Evolutionary conservation across 2,113 vertebrate species (phyloP), one percentile per base, ranked within the genome.

Genomic region (Xyliphius kryptos): DNA sequence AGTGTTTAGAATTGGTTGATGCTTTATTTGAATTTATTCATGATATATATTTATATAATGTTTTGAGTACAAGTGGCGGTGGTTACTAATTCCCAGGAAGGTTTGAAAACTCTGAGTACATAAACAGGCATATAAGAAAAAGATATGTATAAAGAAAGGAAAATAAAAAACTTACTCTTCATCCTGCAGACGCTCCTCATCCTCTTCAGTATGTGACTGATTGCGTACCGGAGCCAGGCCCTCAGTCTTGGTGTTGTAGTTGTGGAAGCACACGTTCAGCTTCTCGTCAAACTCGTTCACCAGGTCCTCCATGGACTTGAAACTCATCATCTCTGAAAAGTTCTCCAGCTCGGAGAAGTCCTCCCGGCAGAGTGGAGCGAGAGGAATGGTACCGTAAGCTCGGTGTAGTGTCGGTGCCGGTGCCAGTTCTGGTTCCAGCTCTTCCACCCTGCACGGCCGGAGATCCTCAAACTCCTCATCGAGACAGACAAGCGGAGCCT

Each of bases 271-370:
- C 68, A 93, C 91, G 9, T 93, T 92, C 68, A 95, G 90, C 82
- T 95, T 94, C 82, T 95, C 93, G 1, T 95, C 93, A 62, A 95
- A 95, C 63, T 94, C 92, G 9, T 94, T 94, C 69, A 95, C 93
- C 48, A 95, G 87, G 71, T 95, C 93, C 78, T 95, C 93, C 93
- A 95, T 95, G 47, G 93, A 95, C 83, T 95, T 93, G 85, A 95
- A 95, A 79, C 93, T 95, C 86, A 95, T 94, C 76, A 94, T 94
- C 82, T 94, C 93, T 0, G 91, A 94, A 86, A 94, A 94, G 85
- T 94, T 94, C 82, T 94, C 93, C 69, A 95, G 85, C 86, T 95
- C 93, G 0, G 90, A 92, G 79, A 95, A 90, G 67, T 95, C 93
- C 68, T 95, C 93, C 2, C 91, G 81, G 84, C 65, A 78, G 79